These are phyloP conservation scores for Dryadula phaetusa DNA, from an alignment of 2,888 invertebrate genomes.

Conservation along the genomic window DNA sequence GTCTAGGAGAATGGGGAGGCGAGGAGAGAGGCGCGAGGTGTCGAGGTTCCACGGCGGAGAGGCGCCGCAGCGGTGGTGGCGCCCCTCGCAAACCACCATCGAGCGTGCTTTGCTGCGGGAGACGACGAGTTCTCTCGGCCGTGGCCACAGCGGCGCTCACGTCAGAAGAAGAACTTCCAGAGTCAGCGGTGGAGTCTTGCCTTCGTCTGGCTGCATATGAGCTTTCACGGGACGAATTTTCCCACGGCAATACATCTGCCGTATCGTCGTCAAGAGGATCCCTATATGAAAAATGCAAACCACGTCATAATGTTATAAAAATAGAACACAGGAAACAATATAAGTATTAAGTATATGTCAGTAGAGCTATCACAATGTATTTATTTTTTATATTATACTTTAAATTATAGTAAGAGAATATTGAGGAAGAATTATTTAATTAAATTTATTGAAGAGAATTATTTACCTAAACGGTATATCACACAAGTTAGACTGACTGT, in stretches of 20 bases:
- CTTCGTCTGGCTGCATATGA: conserved; percentile 74
- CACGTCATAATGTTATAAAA: not conserved
- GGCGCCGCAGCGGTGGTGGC: conserved; percentile 72
- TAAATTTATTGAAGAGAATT: not conserved
- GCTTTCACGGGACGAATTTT: conserved; percentile 64
- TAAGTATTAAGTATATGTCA: not conserved
- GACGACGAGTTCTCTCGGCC: conserved; percentile 83
- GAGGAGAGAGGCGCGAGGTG: conserved; percentile 83
- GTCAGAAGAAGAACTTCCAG: conserved; percentile 90
- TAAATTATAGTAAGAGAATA: not conserved
- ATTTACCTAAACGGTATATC: conserved; percentile 91
- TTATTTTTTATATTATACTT: too few relatives aligned
- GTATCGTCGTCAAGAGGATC: conserved; percentile 73
- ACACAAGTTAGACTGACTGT: conserved; percentile 95
- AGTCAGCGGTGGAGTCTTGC: conserved; percentile 88
- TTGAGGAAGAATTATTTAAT: not conserved
- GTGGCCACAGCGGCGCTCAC: conserved; percentile 85
- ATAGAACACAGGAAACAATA: not conserved
- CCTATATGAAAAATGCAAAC: conserved; percentile 50
- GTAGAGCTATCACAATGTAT: too few relatives aligned
- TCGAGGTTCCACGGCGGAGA: conserved; percentile 83
- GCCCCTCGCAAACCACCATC: conserved; percentile 85
- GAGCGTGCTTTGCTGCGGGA: conserved; percentile 88
- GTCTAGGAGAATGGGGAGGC: conserved; percentile 73
- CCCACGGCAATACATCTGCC: conserved; percentile 72